A percentile compares a stretch with the other conserved stretches of the same genome.
Conservation (phyloP, 1,140 invertebrate genomes). For the Platyscapa corneri region DNA sequence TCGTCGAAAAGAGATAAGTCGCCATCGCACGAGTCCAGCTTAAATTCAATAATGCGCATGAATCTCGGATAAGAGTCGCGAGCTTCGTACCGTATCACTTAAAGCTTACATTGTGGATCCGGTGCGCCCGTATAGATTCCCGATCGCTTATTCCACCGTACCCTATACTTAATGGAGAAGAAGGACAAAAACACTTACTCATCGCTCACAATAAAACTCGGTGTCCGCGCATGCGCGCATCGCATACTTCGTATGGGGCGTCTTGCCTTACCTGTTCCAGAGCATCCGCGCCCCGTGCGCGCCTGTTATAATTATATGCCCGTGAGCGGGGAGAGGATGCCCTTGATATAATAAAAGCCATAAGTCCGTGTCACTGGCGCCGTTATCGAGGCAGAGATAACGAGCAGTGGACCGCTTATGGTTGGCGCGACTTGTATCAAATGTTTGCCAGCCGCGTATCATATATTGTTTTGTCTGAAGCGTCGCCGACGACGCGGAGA, state of each 20-base stretch:
- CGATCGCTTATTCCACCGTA: neutral
- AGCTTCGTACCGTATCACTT: neutral
- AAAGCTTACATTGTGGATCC: neutral
- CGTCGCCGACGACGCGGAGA: neutral
- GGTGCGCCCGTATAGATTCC: neutral
- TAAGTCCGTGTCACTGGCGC: conserved; percentile 18
- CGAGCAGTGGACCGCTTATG: conserved; percentile 5
- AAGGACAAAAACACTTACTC: neutral
- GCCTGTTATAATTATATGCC: conserved; percentile 7
- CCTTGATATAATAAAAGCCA: conserved; percentile 21
- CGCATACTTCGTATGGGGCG: too few species aligned
- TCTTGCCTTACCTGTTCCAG: too few species aligned
- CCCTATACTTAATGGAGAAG: neutral
- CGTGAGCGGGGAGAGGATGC: neutral
- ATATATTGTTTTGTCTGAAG: conserved; percentile 41
- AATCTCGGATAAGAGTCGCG: neutral
- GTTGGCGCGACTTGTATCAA: neutral
- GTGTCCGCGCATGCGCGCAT: neutral
- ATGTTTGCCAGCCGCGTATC: conserved; percentile 23
- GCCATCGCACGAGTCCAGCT: neutral
- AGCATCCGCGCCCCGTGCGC: neutral
- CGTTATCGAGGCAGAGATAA: conserved; percentile 20
- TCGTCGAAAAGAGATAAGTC: neutral
- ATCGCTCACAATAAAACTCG: conserved; percentile 17
- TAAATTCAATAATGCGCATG: neutral